These are phyloP conservation scores for Epicampocera succincta DNA, from an alignment of 2,888 invertebrate species.

Conservation along the genomic window DNA sequence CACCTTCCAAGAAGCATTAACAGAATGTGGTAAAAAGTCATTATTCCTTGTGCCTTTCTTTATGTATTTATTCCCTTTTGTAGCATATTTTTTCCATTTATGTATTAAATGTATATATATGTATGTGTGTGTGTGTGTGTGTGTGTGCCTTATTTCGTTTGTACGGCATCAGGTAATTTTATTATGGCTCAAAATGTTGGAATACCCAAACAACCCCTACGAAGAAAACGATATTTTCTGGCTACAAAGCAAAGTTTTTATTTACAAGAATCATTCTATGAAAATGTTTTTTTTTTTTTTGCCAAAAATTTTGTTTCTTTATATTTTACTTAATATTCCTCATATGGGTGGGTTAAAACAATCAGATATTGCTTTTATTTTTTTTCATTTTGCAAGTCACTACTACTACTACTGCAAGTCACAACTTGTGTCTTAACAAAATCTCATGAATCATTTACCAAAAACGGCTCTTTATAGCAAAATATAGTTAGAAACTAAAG, in stretches of 20 bases:
- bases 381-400: background rate
- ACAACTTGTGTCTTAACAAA: constrained; percentile 39
- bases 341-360: constrained; percentile 52
- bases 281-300: constrained; percentile 12
- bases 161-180: constrained; percentile 54
- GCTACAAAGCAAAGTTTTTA: background rate
- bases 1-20: constrained; percentile 8
- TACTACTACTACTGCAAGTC: constrained; percentile 17
- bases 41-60: constrained; percentile 45
- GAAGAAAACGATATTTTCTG: background rate
- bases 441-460: constrained; percentile 67
- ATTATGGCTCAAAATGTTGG: constrained; percentile 21
- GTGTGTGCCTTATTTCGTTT: constrained; percentile 22
- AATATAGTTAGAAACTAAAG: constrained; percentile 42
- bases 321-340: background rate
- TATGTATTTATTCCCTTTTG: constrained; percentile 56
- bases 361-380: constrained; percentile 30
- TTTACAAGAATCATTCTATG: constrained; percentile 9
- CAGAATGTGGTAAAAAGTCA: constrained; percentile 61
- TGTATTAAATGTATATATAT: constrained; percentile 43
- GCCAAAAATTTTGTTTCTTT: constrained; percentile 10
- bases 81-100: constrained; percentile 60
- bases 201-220: constrained; percentile 32
- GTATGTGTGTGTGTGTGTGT: constrained; percentile 1
- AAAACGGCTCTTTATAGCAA: constrained; percentile 18